Evolutionary conservation across 2,888 invertebrate genomes (phyloP), one percentile per base, ranked within the genome.

Genomic region (Oscheius sp.): DNA sequence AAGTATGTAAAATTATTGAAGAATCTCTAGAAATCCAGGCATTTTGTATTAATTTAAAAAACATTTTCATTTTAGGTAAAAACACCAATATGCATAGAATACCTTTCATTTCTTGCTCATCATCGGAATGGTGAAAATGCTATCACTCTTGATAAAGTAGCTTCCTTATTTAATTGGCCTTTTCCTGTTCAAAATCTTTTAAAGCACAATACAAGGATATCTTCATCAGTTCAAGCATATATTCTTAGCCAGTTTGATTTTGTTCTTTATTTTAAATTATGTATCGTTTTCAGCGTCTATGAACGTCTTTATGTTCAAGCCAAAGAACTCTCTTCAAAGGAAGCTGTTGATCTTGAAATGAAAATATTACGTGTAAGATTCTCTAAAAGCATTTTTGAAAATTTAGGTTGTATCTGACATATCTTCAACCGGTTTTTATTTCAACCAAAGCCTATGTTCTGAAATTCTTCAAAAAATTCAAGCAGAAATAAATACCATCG

Each of bases 401-500:
- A 26, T 45, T 47, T 33, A 67, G 67, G 49, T 49, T n/a, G 63
- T 71, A 9, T 22, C 44, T 56, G 64, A 65, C 17, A 77, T 77
- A 45, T 62, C 68, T 9, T 67, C 65, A 24, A 9, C 20, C 2
- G 77, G 77, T 36, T 66, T 78, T 28, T 33, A 64, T 26, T 75
- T 75, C 47, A 63, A 67, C 32, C 28, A 22, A 0, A 17, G 17
- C 1, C 3, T n/a, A 0, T 73, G 72, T 28, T 36, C 30, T 12
- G 4, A 4, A 8, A 38, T 44, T 26, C 45, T 73, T 1, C 22
- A 17, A 12, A 61, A 47, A 1, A 51, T 71, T 24, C 61, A 69
- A 49, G 9, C 33, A 20, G 51, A 67, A 49, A 56, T 75, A 8
- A 64, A 70, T 20, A 17, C 28, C 4, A 36, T 78, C 14, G 74